Base-by-base conservation (phyloP, 2,113 vertebrate species). In the Lanius ludovicianus region DNA sequence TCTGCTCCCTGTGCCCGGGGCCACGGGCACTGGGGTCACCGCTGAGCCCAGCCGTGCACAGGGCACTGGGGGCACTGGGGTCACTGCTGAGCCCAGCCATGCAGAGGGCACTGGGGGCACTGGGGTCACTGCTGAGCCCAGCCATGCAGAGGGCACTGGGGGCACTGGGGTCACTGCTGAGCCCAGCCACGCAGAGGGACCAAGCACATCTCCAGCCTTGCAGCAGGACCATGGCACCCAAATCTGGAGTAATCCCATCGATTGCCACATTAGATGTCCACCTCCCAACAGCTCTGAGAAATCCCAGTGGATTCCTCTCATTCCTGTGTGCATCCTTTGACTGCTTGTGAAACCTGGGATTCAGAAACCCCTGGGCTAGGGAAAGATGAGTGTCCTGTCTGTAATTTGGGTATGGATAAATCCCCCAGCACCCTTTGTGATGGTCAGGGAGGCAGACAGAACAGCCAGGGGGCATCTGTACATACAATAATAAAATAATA, bases 21-120 rank as follows among this genome's bases (percentile, higher is more conserved):
- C 53, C 4, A 0, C 10, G 0, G 0, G 4, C 23, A 1, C 20
- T 1, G 44, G 41, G 41, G 12, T 37, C 37, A 37, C 37, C 8
- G 37, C 37, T 37, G 37, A 37, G 37, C 37, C 42, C 5, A 8
- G 3, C 31, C 53, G 2, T 1, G 6, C 30, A 11, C 30, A 42
- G 35, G 55, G 6, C 37, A 37, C 7, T 37, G n/a, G 37, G 35
- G 55, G 6, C 37, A 37, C 7, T 37, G 46, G 17, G n/a, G 14
- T 28, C 20, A 3, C 31, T 4, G 23, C 65, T 55, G 73, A 5
- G 0, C 16, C 42, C 5, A 8, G 3, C 31, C 53, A 2, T 1
- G 6, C 30, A 11, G n/a, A 37, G 35, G 55, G 6, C n/a, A 31
- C 42, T 42, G 37, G 8, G 37, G 37, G 37, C 37, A 37, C 37